These are phyloP conservation scores for Cyclina sinensis DNA, from an alignment of 1,140 invertebrate genomes.

Conservation along the genomic window DNA sequence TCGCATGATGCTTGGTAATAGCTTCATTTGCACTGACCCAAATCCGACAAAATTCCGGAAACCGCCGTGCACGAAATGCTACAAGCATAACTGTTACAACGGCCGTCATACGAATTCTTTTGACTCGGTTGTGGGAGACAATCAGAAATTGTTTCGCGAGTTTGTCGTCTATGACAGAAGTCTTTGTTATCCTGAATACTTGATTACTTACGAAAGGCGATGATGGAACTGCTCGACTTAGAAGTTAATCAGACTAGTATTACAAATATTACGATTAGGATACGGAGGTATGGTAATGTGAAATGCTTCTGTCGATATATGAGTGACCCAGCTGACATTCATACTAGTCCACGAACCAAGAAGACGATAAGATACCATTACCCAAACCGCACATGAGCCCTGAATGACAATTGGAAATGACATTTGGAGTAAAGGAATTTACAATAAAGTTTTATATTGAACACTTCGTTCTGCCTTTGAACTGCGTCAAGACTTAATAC, in stretches of 20 bases:
- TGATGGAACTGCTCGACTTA: no score
- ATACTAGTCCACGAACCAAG: slow-evolving; percentile 36
- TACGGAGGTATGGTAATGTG: no score
- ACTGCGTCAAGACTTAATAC: no score
- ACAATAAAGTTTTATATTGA: no score
- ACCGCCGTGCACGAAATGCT: slow-evolving; percentile 57
- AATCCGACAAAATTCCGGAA: slow-evolving; percentile 44
- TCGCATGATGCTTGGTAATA: slow-evolving; percentile 63
- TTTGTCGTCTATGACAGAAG: slow-evolving; percentile 78
- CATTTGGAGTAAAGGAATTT: no score
- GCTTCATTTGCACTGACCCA: slow-evolving; percentile 21
- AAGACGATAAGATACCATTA: slow-evolving; percentile 47
- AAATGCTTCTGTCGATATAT: no score
- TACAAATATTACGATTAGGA: no score
- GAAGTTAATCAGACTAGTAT: no score
- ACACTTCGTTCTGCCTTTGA: no score
- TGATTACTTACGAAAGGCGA: slow-evolving; percentile 77
- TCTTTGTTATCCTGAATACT: slow-evolving; percentile 79
- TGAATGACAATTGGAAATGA: background rate
- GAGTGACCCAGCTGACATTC: slow-evolving; percentile 56
- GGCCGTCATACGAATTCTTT: background rate
- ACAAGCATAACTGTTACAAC: slow-evolving; percentile 20
- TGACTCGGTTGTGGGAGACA: slow-evolving; percentile 78
- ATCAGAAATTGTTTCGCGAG: slow-evolving; percentile 76
- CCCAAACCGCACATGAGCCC: slow-evolving; percentile 55